phyloP scores from a whole-genome alignment of 2,888 invertebrate species.

The Holacanthella duospinosa region DNA sequence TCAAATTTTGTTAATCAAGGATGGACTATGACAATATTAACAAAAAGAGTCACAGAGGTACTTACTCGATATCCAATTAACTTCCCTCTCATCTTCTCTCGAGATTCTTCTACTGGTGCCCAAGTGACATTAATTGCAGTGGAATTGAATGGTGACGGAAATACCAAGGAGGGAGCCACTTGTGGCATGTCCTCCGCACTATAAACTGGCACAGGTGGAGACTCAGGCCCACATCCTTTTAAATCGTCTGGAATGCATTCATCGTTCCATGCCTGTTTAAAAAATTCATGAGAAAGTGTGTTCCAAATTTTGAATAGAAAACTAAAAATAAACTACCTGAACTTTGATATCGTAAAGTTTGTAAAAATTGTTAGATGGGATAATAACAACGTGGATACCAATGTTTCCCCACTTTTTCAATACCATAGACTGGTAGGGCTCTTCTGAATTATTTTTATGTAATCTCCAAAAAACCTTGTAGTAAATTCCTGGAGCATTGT shows the following conservation, averaged over 20 bases:
- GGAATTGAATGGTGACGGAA: constrained; percentile 71
- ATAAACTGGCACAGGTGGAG: constrained; percentile 57
- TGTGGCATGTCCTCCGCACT: constrained; percentile 89
- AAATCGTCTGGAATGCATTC: constrained; percentile 39
- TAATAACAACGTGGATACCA: constrained; percentile 66
- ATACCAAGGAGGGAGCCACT: constrained; percentile 72
- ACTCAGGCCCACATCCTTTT: constrained; percentile 67
- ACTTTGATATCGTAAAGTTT: constrained; percentile 76
- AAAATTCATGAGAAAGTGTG: not conserved
- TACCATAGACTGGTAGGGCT: constrained; percentile 62
- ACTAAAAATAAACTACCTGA: constrained; percentile 51
- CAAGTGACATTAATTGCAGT: constrained; percentile 87
- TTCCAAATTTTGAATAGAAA: not conserved
- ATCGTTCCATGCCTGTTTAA: constrained; percentile 55
- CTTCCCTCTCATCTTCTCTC: constrained; percentile 75
- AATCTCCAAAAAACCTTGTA: constrained; percentile 84
- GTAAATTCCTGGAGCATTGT: constrained; percentile 78
- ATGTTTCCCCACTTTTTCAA: constrained; percentile 64
- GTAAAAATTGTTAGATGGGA: constrained; percentile 63
- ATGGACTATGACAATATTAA: too few relatives aligned
- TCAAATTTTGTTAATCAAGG: not conserved
- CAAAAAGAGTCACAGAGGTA: too few relatives aligned
- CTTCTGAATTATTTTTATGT: constrained; percentile 51
- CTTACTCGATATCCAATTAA: constrained; percentile 78
- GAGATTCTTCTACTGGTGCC: constrained; percentile 71